phyloP scores from a whole-genome alignment of 2,888 invertebrate genomes.

The Blera fallax region DNA sequence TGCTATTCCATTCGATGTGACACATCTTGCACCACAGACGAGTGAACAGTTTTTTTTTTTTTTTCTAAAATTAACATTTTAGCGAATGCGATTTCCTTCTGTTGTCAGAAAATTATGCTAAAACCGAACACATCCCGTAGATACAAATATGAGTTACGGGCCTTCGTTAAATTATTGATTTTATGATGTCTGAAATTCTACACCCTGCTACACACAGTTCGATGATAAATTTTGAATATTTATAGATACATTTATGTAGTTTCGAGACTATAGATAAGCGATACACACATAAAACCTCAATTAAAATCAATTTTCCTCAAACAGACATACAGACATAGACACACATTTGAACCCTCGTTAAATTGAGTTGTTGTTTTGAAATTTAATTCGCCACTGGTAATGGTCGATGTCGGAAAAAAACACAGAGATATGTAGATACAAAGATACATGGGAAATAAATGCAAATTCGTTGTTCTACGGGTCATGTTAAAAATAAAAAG shows the following conservation, averaged over 20 bases:
- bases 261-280: neutral
- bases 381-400: slow-evolving; percentile 32
- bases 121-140: neutral
- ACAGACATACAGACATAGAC: neutral
- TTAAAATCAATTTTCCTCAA: slow-evolving; percentile 54
- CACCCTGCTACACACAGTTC: too few species aligned
- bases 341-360: slow-evolving; percentile 11
- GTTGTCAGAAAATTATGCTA: slow-evolving; percentile 12
- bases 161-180: slow-evolving; percentile 35
- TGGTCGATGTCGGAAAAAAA: neutral
- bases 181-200: slow-evolving; percentile 42
- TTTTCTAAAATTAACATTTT: neutral
- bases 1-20: slow-evolving; percentile 22
- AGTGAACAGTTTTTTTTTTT: too few species aligned
- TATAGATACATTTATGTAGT: slow-evolving; percentile 4
- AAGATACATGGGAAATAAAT: slow-evolving; percentile 10
- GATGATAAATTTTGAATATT: slow-evolving; percentile 30
- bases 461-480: neutral
- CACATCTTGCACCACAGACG: slow-evolving; percentile 1
- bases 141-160: slow-evolving; percentile 31
- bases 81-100: neutral
- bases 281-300: slow-evolving; percentile 32
- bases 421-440: slow-evolving; percentile 6
- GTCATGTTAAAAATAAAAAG: neutral
- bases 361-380: slow-evolving; percentile 47